Percentiles rank a stretch among this genome's conserved stretches.
These are phyloP conservation scores for Pachycephala philippinensis DNA, from an alignment of 2,113 vertebrate genomes.

Conservation along the genomic window DNA sequence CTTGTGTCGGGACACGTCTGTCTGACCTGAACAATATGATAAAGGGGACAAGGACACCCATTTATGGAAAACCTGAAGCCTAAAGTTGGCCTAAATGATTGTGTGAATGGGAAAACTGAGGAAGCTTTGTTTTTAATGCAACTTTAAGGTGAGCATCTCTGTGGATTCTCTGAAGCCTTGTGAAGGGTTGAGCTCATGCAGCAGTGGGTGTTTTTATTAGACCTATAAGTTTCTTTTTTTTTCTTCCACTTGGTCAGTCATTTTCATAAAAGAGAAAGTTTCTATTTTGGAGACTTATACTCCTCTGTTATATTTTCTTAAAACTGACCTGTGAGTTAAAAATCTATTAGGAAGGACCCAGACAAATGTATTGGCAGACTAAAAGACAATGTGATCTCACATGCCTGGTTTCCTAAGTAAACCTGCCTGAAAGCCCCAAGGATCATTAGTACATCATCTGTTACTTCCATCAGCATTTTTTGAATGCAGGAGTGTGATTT, in stretches of 20 bases:
- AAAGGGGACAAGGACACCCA: neutral
- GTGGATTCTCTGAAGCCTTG: neutral
- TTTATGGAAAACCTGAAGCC: neutral
- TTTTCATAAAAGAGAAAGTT: neutral
- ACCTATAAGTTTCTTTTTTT: neutral
- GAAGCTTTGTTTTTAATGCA: neutral
- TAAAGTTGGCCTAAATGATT: neutral
- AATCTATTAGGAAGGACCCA: neutral
- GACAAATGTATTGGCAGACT: neutral
- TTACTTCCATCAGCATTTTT: conserved; percentile 34
- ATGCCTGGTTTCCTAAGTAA: conserved; percentile 42
- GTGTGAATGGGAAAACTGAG: neutral
- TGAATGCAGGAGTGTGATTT: conserved; percentile 20
- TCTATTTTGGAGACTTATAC: neutral
- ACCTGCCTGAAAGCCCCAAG: conserved; percentile 7
- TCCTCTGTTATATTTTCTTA: neutral
- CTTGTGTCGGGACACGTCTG: neutral
- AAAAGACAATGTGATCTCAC: conserved; percentile 25
- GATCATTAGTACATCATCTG: conserved; percentile 30
- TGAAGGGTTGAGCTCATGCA: neutral
- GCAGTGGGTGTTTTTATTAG: neutral
- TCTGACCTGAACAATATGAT: neutral
- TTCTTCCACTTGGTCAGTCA: neutral
- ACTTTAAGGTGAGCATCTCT: neutral
- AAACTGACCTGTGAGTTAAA: conserved; percentile 1